phyloP scores from a whole-genome alignment of 2,797 vertebrate genomes.

The Sylvilagus floridanus region DNA sequence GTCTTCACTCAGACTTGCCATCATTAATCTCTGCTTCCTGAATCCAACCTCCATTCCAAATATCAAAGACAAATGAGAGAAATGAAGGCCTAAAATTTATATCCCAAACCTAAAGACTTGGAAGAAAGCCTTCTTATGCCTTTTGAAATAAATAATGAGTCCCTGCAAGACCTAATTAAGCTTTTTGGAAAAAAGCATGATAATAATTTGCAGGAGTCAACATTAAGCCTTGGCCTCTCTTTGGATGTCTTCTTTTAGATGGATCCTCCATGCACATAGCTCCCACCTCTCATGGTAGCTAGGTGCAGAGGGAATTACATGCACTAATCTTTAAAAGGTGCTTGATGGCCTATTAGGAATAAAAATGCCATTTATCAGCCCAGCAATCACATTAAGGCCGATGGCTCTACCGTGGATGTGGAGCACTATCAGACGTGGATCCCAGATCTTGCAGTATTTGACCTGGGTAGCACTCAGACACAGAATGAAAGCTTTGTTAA shows the following conservation, averaged over 20 bases:
- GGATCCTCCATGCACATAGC: not conserved
- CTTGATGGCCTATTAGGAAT: not conserved
- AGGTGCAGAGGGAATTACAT: not conserved
- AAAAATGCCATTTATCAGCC: slow-evolving; percentile 28
- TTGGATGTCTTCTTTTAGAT: not conserved
- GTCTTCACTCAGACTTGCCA: not conserved
- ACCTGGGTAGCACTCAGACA: not conserved
- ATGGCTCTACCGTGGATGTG: not conserved
- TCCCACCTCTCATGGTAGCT: not conserved
- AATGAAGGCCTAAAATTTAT: not conserved
- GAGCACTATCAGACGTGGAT: not conserved
- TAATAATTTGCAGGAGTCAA: slow-evolving; percentile 2
- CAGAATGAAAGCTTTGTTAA: not conserved
- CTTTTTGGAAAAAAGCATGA: not conserved
- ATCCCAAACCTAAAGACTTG: not conserved
- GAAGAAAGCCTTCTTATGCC: slow-evolving; percentile 34
- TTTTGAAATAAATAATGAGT: slow-evolving; percentile 42
- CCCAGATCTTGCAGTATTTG: not conserved
- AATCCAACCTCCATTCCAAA: not conserved
- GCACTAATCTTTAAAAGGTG: not conserved
- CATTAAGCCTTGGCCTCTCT: not conserved
- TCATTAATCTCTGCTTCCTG: not conserved
- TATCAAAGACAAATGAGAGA: slow-evolving; percentile 8
- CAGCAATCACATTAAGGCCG: not conserved
- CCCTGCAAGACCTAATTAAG: slow-evolving; percentile 55